Evolutionary conservation across 30 jellyfish, hydroid and myxozoan genomes (phyloP), one percentile per base, ranked within the genome.

Genomic region (Hydractinia symbiolongicarpus): DNA sequence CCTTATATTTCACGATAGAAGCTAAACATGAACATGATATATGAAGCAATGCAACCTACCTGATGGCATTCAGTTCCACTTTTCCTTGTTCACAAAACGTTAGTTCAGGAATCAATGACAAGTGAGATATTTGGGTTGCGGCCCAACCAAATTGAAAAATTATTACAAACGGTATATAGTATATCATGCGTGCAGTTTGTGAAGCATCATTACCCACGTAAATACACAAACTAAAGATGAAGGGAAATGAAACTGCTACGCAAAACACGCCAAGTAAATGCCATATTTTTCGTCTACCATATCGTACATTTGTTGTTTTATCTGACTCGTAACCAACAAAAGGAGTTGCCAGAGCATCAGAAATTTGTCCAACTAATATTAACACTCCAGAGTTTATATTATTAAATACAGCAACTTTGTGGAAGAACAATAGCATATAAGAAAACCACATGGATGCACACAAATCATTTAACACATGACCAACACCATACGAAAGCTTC

Each of bases 391-490:
- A 91, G 53, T 79, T 61, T 9, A 85, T 53, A 70, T 82, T 86
- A 76, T 70, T 54, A 55, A 90, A 90, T 50, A 74, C 62, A 14
- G 88, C 97, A 9, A 90, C 92, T 78, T 90, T 90, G 81, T 90
- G 97, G 61, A 90, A 81, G 73, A 67, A 90, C 21, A 90, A 64
- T 50, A 90, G 86, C 90, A 90, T 61, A 66, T 90, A 90, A 54
- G 97, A 86, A 77, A 90, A 90, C 97, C 97, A 90, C 97, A 90
- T 90, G 5, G 97, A 82, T 54, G 97, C 97, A 76, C 95, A 85
- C 53, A 90, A 73, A 60, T 90, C 97, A 81, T 90, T 90, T 50
- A 90, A 74, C 19, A 90, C 91, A 74, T 90, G 97, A n/a, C 97
- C 97, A 56, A 90, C 96, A 17, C 97, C 95, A 78, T 74, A 90